A percentile compares a stretch with the other conserved stretches of the same genome.
These are phyloP conservation scores for Dasypogon diadema DNA, from an alignment of 2,888 invertebrate species.

Conservation along the genomic window DNA sequence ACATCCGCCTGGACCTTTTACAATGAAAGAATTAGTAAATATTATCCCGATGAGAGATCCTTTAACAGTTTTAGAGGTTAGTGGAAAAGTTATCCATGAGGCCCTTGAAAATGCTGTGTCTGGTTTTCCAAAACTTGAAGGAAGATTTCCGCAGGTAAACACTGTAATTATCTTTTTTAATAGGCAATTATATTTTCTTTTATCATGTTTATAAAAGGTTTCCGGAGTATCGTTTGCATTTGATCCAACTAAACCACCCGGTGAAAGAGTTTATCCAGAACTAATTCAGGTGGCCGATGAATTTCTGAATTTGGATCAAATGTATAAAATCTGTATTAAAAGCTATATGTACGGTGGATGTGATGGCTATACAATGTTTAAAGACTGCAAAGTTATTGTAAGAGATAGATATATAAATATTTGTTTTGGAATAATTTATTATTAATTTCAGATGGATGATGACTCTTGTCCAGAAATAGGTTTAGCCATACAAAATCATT, in stretches of 20 bases:
- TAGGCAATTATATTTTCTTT: background rate
- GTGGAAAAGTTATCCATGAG: conserved; percentile 77
- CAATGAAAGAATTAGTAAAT: conserved; percentile 83
- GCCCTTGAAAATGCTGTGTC: conserved; percentile 88
- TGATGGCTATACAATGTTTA: conserved; percentile 88
- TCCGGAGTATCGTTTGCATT: conserved; percentile 84
- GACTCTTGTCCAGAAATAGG: conserved; percentile 89
- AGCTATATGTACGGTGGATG: conserved; percentile 84
- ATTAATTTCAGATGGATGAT: conserved; percentile 76
- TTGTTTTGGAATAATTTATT: background rate
- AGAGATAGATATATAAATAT: conserved; percentile 54
- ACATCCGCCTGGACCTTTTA: conserved; percentile 87
- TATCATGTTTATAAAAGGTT: conserved; percentile 68
- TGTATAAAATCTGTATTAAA: conserved; percentile 84
- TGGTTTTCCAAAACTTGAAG: conserved; percentile 88
- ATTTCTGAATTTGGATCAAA: conserved; percentile 78
- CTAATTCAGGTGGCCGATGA: conserved; percentile 88
- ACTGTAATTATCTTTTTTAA: background rate
- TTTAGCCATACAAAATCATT: conserved; percentile 89
- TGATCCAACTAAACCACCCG: conserved; percentile 78
- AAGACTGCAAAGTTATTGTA: conserved; percentile 80
- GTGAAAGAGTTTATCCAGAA: conserved; percentile 77
- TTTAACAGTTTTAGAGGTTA: conserved; percentile 80
- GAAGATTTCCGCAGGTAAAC: conserved; percentile 83
- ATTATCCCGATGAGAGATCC: conserved; percentile 90